A percentile compares a stretch with the other conserved stretches of the same genome.
These are phyloP conservation scores for Epizoanthus rinbou DNA, from an alignment of 92 coral and sea anemone genomes.

Conservation along the genomic window DNA sequence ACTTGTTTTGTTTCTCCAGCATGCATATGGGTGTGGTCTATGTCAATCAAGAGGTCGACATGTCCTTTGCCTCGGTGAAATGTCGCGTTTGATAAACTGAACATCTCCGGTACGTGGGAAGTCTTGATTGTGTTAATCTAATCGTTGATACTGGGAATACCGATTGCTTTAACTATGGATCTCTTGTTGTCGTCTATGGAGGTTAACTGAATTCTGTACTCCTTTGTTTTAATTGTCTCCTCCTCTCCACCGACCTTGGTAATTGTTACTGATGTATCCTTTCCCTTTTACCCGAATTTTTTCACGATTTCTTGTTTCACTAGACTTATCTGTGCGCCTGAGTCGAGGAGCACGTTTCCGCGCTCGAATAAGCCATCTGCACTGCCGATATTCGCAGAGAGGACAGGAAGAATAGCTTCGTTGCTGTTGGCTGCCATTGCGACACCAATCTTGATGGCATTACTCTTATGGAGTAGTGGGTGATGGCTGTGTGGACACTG, in stretches of 20 bases:
- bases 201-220: constrained; percentile 15
- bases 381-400: constrained; percentile 45
- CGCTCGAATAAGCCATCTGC: constrained; percentile 20
- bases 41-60: constrained; percentile 43
- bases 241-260: constrained; percentile 61
- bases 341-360: constrained; percentile 33
- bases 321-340: constrained; percentile 46
- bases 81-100: constrained; percentile 19
- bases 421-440: constrained; percentile 17
- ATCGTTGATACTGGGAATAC: constrained; percentile 42
- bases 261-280: constrained; percentile 40
- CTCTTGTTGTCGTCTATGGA: background rate
- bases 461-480: background rate
- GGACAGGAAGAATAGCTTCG: constrained; percentile 58
- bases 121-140: constrained; percentile 36
- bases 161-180: constrained; percentile 17
- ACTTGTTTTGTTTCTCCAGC: constrained; percentile 51
- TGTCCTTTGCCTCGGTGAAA: constrained; percentile 43
- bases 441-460: background rate
- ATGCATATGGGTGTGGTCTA: constrained; percentile 56
- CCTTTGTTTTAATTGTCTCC: constrained; percentile 48
- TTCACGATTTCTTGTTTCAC: constrained; percentile 13
- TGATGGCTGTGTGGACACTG: constrained; percentile 39
- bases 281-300: constrained; percentile 18
- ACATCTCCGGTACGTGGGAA: constrained; percentile 5